Percentiles rank a stretch among this genome's conserved stretches.
These are phyloP conservation scores for Microtus ochrogaster DNA, from an alignment of 2,113 vertebrate genomes.

Conservation along the genomic window DNA sequence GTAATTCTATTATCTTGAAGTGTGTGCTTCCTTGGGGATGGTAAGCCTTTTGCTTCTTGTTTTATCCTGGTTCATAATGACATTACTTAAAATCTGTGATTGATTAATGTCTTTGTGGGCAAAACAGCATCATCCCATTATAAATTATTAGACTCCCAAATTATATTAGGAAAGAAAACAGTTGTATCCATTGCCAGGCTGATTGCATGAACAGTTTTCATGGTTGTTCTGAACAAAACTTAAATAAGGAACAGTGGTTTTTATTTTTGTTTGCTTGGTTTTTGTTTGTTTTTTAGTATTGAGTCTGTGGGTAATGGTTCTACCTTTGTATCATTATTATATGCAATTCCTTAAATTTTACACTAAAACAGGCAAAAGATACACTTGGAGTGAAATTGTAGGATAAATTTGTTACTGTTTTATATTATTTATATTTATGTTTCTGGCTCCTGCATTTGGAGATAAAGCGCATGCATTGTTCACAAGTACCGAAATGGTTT, in stretches of 20 bases:
- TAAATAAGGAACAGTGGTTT: background rate
- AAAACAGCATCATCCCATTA: slow-evolving; percentile 58
- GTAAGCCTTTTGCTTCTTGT: slow-evolving; percentile 35
- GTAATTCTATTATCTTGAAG: slow-evolving; percentile 52
- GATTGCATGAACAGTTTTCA: slow-evolving; percentile 29
- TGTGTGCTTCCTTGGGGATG: background rate
- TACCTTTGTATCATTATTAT: background rate
- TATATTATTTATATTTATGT: background rate
- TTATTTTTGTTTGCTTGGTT: background rate
- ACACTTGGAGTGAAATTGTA: background rate
- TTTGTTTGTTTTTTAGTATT: background rate
- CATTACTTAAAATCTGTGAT: slow-evolving; percentile 44
- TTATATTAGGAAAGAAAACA: slow-evolving; percentile 71
- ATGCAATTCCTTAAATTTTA: background rate
- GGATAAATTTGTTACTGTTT: background rate
- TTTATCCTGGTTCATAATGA: slow-evolving; percentile 54
- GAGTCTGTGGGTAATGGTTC: background rate
- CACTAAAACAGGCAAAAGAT: background rate
- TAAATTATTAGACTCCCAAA: slow-evolving; percentile 63
- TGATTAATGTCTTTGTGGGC: slow-evolving; percentile 18
- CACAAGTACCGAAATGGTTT: background rate
- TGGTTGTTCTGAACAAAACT: slow-evolving; percentile 44
- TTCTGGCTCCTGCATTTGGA: background rate
- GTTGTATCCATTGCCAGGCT: slow-evolving; percentile 43
- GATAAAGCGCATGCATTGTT: background rate